A percentile compares a stretch with the other conserved stretches of the same genome.
Conservation (phyloP, 2,888 invertebrate genomes). For the Apoda limacodes region DNA sequence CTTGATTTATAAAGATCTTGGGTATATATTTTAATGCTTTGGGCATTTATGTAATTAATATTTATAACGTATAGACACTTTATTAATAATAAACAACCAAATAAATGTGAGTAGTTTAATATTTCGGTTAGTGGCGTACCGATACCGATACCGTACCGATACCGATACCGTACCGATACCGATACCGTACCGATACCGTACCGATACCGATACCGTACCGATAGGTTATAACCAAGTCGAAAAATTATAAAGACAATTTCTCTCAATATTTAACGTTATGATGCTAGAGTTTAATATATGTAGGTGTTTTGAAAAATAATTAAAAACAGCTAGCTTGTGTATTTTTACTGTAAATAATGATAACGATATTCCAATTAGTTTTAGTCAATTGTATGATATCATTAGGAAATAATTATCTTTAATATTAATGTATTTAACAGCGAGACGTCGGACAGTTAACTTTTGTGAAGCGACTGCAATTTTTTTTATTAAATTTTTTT, state of each 20-base stretch:
- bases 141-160: no score
- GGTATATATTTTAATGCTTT: no score
- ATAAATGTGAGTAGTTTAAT: slow-evolving; percentile 28
- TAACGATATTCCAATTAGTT: slow-evolving; percentile 57
- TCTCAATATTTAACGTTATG: slow-evolving; percentile 23
- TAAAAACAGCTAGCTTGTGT: slow-evolving; percentile 36
- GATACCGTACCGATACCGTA: no score
- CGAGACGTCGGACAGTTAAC: no score
- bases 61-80: no score
- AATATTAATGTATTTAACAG: slow-evolving; percentile 43
- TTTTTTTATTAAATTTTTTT: slow-evolving; percentile 6
- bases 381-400: slow-evolving; percentile 61
- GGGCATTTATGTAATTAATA: no score
- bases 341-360: slow-evolving; percentile 55
- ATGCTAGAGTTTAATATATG: slow-evolving; percentile 17
- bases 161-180: no score
- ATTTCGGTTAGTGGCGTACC: slow-evolving; percentile 12
- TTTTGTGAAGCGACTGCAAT: no score
- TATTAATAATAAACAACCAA: slow-evolving; percentile 26
- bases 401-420: slow-evolving; percentile 46
- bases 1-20: no score
- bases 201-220: no score
- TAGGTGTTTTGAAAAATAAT: slow-evolving; percentile 15
- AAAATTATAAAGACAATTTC: slow-evolving; percentile 34
- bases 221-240: no score